phyloP scores from a whole-genome alignment of 2,113 vertebrate genomes.

The Menura novaehollandiae region DNA sequence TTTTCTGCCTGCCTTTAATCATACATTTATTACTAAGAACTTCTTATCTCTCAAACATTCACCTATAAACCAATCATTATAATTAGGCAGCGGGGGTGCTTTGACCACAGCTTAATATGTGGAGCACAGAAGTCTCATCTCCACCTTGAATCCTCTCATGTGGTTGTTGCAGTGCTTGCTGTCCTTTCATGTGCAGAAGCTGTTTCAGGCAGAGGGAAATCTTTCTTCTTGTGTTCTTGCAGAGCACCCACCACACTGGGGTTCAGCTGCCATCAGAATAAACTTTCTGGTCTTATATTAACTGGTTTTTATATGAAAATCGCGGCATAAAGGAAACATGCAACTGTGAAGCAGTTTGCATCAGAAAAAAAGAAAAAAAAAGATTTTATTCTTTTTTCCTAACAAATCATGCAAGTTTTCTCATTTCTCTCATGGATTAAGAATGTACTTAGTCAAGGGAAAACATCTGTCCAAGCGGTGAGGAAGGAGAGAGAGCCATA shows the following conservation, averaged over 20 bases:
- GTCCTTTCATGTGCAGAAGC: not conserved
- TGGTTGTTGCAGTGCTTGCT: not conserved
- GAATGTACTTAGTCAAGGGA: not conserved
- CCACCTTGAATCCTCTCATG: not conserved
- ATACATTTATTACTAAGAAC: not conserved
- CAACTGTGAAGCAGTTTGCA: not conserved
- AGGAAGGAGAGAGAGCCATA: not conserved
- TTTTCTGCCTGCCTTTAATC: not conserved
- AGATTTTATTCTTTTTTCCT: not conserved
- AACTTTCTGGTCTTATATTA: not conserved
- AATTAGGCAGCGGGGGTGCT: not conserved
- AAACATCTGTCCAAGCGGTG: slow-evolving; percentile 12
- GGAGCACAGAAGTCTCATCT: not conserved
- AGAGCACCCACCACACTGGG: not conserved
- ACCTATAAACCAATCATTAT: not conserved
- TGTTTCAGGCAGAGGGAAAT: not conserved
- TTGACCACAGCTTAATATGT: not conserved
- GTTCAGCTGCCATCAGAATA: not conserved
- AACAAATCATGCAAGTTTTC: not conserved
- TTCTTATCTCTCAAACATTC: not conserved
- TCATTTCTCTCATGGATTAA: not conserved
- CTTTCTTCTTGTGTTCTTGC: not conserved
- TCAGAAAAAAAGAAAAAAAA: not conserved
- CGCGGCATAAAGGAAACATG: fast-evolving
- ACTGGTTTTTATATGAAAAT: not conserved